Evolutionary conservation across 2,888 invertebrate species (phyloP).

Genomic region (Apodemia hepburni): DNA sequence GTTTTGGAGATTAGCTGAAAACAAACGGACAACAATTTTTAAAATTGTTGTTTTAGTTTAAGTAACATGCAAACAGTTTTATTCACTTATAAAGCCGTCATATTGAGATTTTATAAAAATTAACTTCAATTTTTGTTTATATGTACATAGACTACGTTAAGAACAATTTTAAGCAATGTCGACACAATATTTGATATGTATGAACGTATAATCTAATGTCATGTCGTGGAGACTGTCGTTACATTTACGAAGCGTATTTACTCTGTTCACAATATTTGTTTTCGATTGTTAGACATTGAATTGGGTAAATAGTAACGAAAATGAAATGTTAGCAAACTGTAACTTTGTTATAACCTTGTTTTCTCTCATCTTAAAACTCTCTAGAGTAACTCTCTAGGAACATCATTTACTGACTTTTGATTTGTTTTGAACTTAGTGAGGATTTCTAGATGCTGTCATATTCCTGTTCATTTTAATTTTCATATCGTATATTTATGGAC

Average conservation of each 20-base stretch:
- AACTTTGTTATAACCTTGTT: constrained; percentile 9
- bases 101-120: too few species aligned
- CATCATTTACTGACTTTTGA: constrained; percentile 2
- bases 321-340: constrained; percentile 8
- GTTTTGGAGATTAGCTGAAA: too few species aligned
- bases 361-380: constrained; percentile 5
- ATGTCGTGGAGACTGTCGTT: neutral
- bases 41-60: too few species aligned
- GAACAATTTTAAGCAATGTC: neutral
- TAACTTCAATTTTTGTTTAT: too few species aligned
- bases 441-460: neutral
- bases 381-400: neutral
- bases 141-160: neutral
- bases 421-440: neutral
- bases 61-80: too few species aligned
- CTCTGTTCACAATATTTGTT: constrained; percentile 1
- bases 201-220: neutral
- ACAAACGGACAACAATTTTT: too few species aligned
- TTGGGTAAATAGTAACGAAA: constrained; percentile 4
- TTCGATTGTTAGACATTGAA: constrained; percentile 10
- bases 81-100: too few species aligned
- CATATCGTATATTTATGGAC: too few species aligned
- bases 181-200: neutral
- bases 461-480: neutral
- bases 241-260: constrained; percentile 7